phyloP scores from a whole-genome alignment of 2,113 vertebrate species.

The Lathamus discolor region DNA sequence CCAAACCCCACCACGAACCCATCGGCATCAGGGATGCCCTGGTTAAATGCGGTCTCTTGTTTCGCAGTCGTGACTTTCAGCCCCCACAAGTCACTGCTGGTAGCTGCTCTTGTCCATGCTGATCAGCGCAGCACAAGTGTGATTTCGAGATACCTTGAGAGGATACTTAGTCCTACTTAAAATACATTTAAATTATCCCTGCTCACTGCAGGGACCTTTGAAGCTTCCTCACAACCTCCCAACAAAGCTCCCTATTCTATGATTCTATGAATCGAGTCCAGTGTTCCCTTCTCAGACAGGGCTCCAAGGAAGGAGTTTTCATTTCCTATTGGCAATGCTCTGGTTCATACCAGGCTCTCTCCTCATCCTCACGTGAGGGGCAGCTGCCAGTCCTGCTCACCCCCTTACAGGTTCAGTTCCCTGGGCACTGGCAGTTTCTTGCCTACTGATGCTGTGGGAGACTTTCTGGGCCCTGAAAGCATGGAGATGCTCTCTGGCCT shows the following conservation, averaged over 20 bases:
- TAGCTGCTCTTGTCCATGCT: not conserved
- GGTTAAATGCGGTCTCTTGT: not conserved
- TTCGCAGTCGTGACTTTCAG: not conserved
- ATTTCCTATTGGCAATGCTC: not conserved
- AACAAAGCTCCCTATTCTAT: not conserved
- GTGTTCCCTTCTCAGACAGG: not conserved
- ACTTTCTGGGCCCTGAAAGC: not conserved
- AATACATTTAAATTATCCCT: not conserved
- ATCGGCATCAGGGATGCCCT: fast-evolving
- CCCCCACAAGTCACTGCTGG: not conserved
- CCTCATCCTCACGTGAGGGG: not conserved
- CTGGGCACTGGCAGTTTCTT: not conserved
- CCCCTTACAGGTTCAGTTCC: not conserved
- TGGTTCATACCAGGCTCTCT: not conserved
- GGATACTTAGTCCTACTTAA: not conserved
- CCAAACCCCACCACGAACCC: not conserved
- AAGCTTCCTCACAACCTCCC: not conserved
- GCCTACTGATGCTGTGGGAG: not conserved
- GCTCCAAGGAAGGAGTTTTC: not conserved
- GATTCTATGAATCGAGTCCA: not conserved
- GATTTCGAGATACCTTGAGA: not conserved
- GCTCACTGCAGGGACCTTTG: not conserved
- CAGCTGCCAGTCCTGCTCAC: not conserved
- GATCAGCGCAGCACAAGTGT: not conserved
- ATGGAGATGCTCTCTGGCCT: not conserved